Percentiles rank a stretch among this genome's conserved stretches.
These are phyloP conservation scores for Synanthedon andrenaeformis DNA, from an alignment of 2,888 invertebrate genomes.

Conservation along the genomic window DNA sequence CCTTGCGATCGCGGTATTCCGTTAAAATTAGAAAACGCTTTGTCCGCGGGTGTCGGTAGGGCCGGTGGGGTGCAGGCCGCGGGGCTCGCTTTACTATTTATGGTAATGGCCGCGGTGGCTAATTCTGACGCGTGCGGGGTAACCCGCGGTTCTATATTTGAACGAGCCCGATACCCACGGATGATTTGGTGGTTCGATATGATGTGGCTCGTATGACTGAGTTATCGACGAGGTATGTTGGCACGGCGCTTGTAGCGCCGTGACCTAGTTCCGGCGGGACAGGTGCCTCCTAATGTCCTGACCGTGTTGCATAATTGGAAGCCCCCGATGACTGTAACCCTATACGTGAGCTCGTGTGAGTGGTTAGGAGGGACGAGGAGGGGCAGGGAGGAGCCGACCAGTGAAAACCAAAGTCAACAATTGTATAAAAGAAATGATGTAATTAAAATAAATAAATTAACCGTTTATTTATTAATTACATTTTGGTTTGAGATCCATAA, in stretches of 20 bases:
- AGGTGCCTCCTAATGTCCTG: constrained; percentile 19
- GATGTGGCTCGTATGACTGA: constrained; percentile 2
- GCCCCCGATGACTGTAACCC: neutral
- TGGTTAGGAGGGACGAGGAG: constrained; percentile 14
- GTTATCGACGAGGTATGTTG: constrained; percentile 20
- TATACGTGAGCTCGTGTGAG: neutral
- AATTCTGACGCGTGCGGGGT: constrained; percentile 41
- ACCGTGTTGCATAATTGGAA: neutral
- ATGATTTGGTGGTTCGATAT: neutral
- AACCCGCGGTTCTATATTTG: constrained; percentile 34
- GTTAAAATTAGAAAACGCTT: constrained; percentile 59
- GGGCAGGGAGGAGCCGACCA: constrained; percentile 26
- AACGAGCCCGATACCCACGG: neutral
- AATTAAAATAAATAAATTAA: constrained; percentile 73
- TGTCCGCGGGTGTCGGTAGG: constrained; percentile 1
- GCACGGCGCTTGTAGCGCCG: constrained; percentile 16
- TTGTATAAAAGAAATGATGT: constrained; percentile 68
- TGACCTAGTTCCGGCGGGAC: constrained; percentile 34
- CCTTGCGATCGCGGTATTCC: constrained; percentile 12
- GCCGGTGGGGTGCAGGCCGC: constrained; percentile 15
- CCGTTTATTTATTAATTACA: constrained; percentile 72
- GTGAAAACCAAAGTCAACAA: constrained; percentile 51
- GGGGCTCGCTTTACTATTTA: constrained; percentile 64
- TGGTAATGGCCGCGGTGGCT: constrained; percentile 50
- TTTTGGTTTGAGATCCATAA: constrained; percentile 69